phyloP scores from a whole-genome alignment of 2,113 vertebrate species.

The Prietella phreatophila region DNA sequence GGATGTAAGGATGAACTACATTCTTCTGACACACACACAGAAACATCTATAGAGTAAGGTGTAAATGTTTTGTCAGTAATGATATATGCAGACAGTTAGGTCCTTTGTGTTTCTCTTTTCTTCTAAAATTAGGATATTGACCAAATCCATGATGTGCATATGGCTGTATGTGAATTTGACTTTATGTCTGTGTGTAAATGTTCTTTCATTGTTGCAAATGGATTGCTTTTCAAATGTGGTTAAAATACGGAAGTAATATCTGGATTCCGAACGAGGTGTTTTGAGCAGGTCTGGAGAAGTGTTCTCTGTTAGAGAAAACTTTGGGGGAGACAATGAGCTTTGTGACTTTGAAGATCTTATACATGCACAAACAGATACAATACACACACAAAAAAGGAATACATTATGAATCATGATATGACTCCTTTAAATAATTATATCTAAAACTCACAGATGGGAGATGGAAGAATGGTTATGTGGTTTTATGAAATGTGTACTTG shows the following conservation, averaged over 20 bases:
- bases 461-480: background rate
- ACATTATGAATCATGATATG: too few species aligned
- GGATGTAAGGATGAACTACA: background rate
- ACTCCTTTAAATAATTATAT: background rate
- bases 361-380: too few species aligned
- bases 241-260: too few species aligned
- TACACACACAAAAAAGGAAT: too few species aligned
- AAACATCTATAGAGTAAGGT: background rate
- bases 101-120: background rate
- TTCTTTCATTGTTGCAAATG: background rate
- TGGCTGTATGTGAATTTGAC: background rate
- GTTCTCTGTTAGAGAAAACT: too few species aligned
- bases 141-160: background rate
- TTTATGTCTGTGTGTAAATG: background rate
- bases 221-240: background rate
- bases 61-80: background rate
- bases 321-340: too few species aligned
- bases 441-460: background rate
- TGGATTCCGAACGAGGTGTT: too few species aligned
- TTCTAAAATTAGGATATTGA: slow-evolving; percentile 35
- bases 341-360: too few species aligned
- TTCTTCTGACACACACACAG: background rate
- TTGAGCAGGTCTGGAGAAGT: too few species aligned
- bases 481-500: background rate
- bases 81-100: too few species aligned